phyloP scores from a whole-genome alignment of 2,113 vertebrate genomes.

The Neogale vison region DNA sequence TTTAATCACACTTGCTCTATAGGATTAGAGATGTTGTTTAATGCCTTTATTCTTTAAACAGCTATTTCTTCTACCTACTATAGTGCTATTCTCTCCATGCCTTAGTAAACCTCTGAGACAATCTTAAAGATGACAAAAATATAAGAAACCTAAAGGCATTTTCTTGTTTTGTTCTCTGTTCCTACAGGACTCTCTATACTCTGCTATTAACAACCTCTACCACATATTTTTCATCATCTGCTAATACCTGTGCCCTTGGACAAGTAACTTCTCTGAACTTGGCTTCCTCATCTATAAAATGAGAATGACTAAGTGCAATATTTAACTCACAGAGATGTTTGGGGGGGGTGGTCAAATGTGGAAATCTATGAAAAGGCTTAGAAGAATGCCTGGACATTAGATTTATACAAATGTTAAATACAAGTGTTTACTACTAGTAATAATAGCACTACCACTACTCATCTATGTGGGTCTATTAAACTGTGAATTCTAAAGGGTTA shows the following conservation, averaged over 20 bases:
- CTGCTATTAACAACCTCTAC: neutral
- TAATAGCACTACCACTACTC: neutral
- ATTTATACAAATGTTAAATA: neutral
- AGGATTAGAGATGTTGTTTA: neutral
- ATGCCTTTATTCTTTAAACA: neutral
- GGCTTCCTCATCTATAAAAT: constrained; percentile 11
- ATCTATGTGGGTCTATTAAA: neutral
- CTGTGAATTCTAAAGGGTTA: neutral
- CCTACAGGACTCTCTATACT: neutral
- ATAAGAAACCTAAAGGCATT: neutral
- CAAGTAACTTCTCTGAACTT: neutral
- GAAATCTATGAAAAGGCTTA: neutral
- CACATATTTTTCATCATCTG: neutral
- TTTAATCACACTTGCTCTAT: neutral
- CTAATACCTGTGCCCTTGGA: neutral
- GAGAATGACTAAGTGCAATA: neutral
- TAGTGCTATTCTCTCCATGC: neutral
- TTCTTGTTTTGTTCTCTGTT: neutral
- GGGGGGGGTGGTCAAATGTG: neutral
- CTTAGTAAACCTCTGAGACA: neutral
- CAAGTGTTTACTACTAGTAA: neutral
- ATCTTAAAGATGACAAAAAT: neutral
- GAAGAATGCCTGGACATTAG: neutral
- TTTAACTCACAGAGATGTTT: neutral
- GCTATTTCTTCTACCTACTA: neutral